These are phyloP conservation scores for Cerastis leucographa DNA, from an alignment of 2,888 invertebrate genomes.

Conservation along the genomic window DNA sequence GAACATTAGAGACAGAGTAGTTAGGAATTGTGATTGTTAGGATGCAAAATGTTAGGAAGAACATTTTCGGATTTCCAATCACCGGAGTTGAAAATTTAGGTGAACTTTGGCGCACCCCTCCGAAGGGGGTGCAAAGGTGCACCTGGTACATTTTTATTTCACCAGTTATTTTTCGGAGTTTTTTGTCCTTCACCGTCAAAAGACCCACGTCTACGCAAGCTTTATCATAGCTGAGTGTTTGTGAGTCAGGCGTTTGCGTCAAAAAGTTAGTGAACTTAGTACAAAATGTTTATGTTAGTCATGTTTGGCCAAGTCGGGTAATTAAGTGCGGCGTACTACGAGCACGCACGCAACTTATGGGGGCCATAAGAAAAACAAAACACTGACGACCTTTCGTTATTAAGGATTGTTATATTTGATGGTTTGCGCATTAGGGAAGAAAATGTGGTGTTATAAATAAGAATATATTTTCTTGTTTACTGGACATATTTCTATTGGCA, in stretches of 20 bases:
- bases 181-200: neutral
- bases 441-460: neutral
- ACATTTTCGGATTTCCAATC: no score
- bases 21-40: no score
- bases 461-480: neutral
- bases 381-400: slow-evolving; percentile 56
- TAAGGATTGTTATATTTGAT: slow-evolving; percentile 45
- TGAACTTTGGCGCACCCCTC: no score
- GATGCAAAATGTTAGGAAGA: no score
- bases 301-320: slow-evolving; percentile 82
- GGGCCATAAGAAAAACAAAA: slow-evolving; percentile 78
- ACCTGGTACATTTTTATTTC: neutral
- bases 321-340: slow-evolving; percentile 81
- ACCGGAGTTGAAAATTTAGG: no score
- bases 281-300: slow-evolving; percentile 79
- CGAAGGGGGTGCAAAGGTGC: no score
- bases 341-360: slow-evolving; percentile 81
- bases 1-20: no score
- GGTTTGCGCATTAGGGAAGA: slow-evolving; percentile 13
- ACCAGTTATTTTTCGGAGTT: neutral
- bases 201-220: slow-evolving; percentile 13
- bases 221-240: slow-evolving; percentile 66
- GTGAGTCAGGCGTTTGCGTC: slow-evolving; percentile 66
- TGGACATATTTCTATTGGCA: neutral
- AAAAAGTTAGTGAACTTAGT: slow-evolving; percentile 79